Evolutionary conservation across 2,113 vertebrate genomes (phyloP).

Genomic region (Uropsilus gracilis): DNA sequence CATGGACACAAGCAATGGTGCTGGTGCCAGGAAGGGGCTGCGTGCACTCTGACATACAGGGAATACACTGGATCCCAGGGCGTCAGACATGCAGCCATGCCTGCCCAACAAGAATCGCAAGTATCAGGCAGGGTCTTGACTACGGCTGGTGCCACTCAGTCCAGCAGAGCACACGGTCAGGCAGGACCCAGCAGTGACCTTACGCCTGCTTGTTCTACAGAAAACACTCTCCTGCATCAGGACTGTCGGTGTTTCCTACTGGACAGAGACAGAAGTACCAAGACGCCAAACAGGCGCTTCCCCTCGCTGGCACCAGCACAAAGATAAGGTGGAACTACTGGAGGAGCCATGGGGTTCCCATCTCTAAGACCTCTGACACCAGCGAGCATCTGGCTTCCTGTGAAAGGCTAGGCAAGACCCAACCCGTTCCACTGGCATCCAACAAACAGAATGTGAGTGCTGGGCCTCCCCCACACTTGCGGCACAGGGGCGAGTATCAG

Average conservation of each 20-base stretch:
- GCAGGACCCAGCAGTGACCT: not conserved
- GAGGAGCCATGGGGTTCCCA: not conserved
- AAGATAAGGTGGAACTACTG: not conserved
- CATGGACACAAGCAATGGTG: not conserved
- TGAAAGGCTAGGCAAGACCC: not conserved
- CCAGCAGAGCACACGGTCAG: not conserved
- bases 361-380: not conserved
- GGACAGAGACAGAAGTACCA: not conserved
- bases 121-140: not conserved
- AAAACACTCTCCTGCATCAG: not conserved
- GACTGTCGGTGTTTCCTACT: not conserved
- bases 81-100: not conserved
- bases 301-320: not conserved
- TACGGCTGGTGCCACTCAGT: too few species aligned
- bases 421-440: not conserved
- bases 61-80: not conserved
- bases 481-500: not conserved
- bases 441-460: accelerated
- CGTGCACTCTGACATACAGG: not conserved
- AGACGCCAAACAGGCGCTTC: not conserved
- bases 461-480: not conserved
- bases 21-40: not conserved
- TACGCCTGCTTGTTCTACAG: not conserved
- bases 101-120: accelerated
- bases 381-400: not conserved